Conservation (phyloP, 2,888 invertebrate genomes). For the Malachius bipustulatus region DNA sequence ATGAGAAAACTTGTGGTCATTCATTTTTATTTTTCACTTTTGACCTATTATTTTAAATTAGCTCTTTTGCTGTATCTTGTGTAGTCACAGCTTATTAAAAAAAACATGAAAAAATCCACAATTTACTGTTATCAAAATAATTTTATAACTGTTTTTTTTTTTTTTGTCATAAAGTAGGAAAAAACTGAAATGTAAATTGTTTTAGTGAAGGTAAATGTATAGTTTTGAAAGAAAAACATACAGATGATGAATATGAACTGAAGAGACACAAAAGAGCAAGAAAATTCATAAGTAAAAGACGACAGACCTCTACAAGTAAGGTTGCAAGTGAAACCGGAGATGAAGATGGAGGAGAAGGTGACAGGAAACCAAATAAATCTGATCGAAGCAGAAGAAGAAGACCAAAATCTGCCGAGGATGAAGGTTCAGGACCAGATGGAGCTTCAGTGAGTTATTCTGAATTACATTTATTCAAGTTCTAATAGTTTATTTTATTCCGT, state of each 20-base stretch:
- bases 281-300: conserved; percentile 30
- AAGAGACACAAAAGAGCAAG: conserved; percentile 36
- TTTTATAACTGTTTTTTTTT: neutral
- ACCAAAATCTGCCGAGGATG: neutral
- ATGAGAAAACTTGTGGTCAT: too few relatives aligned
- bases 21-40: conserved; percentile 1
- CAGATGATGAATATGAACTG: conserved; percentile 49
- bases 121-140: too few relatives aligned
- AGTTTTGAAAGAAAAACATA: conserved; percentile 54
- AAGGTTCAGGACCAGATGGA: conserved; percentile 18
- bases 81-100: too few relatives aligned
- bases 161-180: too few relatives aligned
- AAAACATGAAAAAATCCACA: too few relatives aligned
- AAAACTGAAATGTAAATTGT: too few relatives aligned
- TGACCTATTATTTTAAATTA: neutral
- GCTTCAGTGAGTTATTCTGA: conserved; percentile 19
- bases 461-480: conserved; percentile 1
- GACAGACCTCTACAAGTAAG: conserved; percentile 14
- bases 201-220: conserved; percentile 48
- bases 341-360: conserved; percentile 17
- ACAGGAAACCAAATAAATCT: conserved; percentile 25
- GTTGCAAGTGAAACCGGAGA: conserved; percentile 15
- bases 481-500: neutral
- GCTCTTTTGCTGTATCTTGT: neutral
- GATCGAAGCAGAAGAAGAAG: conserved; percentile 27